Percentiles rank a stretch among this genome's conserved stretches.
These are phyloP conservation scores for Glossophaga mutica DNA, from an alignment of 2,797 vertebrate genomes.

Conservation along the genomic window DNA sequence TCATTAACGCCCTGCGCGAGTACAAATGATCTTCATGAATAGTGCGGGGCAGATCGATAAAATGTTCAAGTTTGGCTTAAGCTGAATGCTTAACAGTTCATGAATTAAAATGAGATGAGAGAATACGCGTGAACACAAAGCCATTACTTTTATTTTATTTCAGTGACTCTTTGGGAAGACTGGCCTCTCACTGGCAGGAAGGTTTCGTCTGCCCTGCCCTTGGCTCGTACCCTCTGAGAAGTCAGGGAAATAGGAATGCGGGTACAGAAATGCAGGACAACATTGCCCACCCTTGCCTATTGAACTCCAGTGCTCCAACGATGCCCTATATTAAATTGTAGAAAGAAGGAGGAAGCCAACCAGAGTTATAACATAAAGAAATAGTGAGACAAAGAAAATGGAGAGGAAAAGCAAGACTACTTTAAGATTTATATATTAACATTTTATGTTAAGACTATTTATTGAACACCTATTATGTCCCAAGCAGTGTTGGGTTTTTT, in stretches of 20 bases:
- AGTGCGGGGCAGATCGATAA: conserved; percentile 69
- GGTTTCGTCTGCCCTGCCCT: background rate
- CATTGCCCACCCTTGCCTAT: too few relatives aligned
- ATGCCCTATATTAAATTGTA: background rate
- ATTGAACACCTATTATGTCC: background rate
- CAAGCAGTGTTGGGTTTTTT: too few relatives aligned
- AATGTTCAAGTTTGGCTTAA: conserved; percentile 49
- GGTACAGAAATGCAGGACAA: background rate
- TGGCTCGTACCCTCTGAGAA: background rate
- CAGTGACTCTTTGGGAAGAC: background rate
- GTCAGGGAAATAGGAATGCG: background rate
- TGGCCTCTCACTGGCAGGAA: background rate
- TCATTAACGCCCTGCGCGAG: conserved; percentile 34
- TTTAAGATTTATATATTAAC: background rate
- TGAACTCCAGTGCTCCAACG: background rate
- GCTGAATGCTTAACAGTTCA: conserved; percentile 40
- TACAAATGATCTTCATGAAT: conserved; percentile 65
- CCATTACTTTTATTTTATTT: background rate
- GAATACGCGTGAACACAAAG: background rate
- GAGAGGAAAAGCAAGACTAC: background rate
- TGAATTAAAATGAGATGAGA: conserved; percentile 69
- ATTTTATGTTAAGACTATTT: background rate
- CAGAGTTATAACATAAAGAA: background rate
- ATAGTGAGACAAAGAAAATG: background rate
- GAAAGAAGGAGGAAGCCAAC: background rate